Evolutionary conservation across 2,888 invertebrate genomes (phyloP), one percentile per base, ranked within the genome.

Genomic region (Drosophila infuscata): DNA sequence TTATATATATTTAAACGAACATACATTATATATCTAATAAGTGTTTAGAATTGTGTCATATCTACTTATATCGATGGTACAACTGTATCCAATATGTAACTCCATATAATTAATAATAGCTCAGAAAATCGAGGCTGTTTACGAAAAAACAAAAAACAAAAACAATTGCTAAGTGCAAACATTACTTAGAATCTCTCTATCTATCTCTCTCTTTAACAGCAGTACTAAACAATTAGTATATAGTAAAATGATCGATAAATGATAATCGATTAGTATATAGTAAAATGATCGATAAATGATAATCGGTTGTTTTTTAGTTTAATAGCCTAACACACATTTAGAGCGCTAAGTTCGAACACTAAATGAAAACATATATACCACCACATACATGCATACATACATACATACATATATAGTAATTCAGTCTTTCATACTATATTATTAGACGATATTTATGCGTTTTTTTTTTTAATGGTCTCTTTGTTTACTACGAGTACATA

Each of bases 31-130:
- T 78, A 76, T 43, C 36, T 68, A 76, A 70, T 77, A 81, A 81
- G 81, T 79, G 79, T 79, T 79, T 82, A 82, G 81, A 60, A 74
- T 82, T 82, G 81, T 83, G 81, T 83, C 81, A 81, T 81, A 81
- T 79, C 76, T 67, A 64, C 43, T 48, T 83, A 69, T 69, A 84
- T 69, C 77, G 80, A 83, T 83, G 79, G 82, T 82, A 78, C 67
- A 82, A 57, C 51, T 33, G 54, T 69, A 64, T 70, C 68, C 43
- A 76, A 64, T 60, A 72, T 80, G 80, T 79, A 78, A 74, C 70
- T 65, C 68, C 68, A 43, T 63, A 74, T 68, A 62, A 38, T 12
- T 53, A 33, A 33, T 0, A 30, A 70, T 78, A 79, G 79, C 79
- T 79, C 79, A 76, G 66, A 66, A 77, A 79, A 48, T 58, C 65